These are phyloP conservation scores for Drosophila neotestacea DNA, from an alignment of 2,888 invertebrate genomes.

Conservation along the genomic window DNA sequence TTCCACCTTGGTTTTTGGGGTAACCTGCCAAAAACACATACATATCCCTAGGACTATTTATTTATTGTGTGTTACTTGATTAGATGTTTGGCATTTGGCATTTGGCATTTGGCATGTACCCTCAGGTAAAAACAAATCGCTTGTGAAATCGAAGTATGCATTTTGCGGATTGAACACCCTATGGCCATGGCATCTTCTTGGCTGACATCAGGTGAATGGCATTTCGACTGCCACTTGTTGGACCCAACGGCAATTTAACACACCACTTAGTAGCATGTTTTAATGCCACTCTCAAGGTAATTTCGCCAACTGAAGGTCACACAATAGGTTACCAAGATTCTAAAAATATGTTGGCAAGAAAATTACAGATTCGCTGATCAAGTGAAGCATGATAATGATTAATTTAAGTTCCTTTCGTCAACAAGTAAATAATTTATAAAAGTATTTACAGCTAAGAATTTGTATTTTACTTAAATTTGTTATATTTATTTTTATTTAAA, in stretches of 20 bases:
- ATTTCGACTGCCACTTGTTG: slow-evolving; percentile 57
- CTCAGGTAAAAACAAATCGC: slow-evolving; percentile 71
- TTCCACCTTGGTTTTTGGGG: slow-evolving; percentile 38
- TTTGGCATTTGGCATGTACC: slow-evolving; percentile 35
- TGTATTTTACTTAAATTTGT: not conserved
- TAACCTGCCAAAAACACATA: slow-evolving; percentile 56
- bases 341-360: slow-evolving; percentile 10
- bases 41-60: slow-evolving; percentile 54
- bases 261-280: slow-evolving; percentile 39
- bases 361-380: slow-evolving; percentile 8
- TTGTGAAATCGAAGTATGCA: slow-evolving; percentile 65
- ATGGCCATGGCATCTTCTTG: slow-evolving; percentile 24
- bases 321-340: slow-evolving; percentile 3
- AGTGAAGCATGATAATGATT: slow-evolving; percentile 5
- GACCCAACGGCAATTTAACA: slow-evolving; percentile 36
- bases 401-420: not conserved
- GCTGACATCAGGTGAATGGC: slow-evolving; percentile 47
- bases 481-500: not conserved
- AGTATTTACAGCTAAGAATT: slow-evolving; percentile 12
- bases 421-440: slow-evolving; percentile 7
- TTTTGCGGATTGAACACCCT: slow-evolving; percentile 40
- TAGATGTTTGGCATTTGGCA: slow-evolving; percentile 61
- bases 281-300: slow-evolving; percentile 6
- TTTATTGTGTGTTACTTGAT: slow-evolving; percentile 77
- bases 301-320: slow-evolving; percentile 28